Base-by-base conservation (phyloP, 2,797 vertebrate species). In the Numenius phaeopus region DNA sequence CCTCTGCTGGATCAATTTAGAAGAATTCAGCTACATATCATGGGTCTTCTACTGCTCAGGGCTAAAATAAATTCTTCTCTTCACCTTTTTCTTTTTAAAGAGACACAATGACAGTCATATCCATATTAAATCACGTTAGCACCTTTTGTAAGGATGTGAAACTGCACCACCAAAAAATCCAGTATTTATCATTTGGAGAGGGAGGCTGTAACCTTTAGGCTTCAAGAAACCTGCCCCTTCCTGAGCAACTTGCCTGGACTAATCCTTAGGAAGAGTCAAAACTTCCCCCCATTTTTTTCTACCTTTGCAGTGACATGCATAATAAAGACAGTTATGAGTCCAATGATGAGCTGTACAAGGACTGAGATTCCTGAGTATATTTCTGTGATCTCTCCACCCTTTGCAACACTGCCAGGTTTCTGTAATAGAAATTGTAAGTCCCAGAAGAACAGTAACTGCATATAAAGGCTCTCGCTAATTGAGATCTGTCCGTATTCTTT, bases 1-100 rank as follows among this genome's bases (percentile, higher is more conserved):
- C 96, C 96, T 95, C 97, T 97, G 83, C 96, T 97, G 94, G 95
- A 96, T 96, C 69, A 2, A 81, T 93, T 95, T 75, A 96, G 94
- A 96, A 96, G 95, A 87, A 85, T 96, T 89, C 69, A 83, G n/a
- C 49, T 93, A 85, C 21, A 23, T 78, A 65, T 73, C 44, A 83
- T 23, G 14, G 44, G 15, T 87, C 78, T 95, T 86, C 78, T 69
- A 40, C 69, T 46, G 10, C n/a, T 83, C 40, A 87, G 44, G 87
- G 73, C 22, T 42, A 79, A 93, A 94, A 88, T 24, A 32, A 93
- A 89, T 65, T 76, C n/a, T 16, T 66, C 15, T 70, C 32, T 88
- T 62, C 27, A 10, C 7, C 23, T 90, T 77, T 92, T 40, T 27
- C 23, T 59, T 88, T 90, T 70, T 19, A 26, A 76, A 85, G 29